Percentiles rank a stretch among this genome's conserved stretches.
These are phyloP conservation scores for Cydia fagiglandana DNA, from an alignment of 1,140 invertebrate genomes.

Conservation along the genomic window DNA sequence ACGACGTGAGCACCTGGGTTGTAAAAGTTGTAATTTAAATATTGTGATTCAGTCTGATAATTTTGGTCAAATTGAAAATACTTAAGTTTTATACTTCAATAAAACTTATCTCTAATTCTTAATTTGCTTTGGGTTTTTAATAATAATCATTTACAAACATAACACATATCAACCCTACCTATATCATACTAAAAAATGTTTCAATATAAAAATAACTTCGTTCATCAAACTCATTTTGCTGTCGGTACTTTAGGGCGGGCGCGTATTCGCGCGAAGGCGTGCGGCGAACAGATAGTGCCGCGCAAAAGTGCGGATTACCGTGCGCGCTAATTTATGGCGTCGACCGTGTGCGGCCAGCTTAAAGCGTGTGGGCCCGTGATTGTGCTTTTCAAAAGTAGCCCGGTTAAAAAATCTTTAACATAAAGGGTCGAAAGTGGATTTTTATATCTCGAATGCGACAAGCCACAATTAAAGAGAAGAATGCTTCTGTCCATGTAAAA, in stretches of 20 bases:
- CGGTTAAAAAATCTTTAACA: not conserved
- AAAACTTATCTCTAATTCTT: no score
- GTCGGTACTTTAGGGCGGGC: slow-evolving; percentile 29
- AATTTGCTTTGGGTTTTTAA: no score
- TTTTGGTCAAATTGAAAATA: no score
- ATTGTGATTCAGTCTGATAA: no score
- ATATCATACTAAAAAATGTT: no score
- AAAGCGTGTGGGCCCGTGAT: slow-evolving; percentile 20
- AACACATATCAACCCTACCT: no score
- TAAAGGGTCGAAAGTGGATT: not conserved
- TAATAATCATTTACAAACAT: no score
- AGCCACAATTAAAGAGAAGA: not conserved
- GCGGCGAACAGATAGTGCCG: slow-evolving; percentile 69
- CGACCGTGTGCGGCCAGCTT: slow-evolving; percentile 30
- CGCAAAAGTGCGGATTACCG: slow-evolving; percentile 62
- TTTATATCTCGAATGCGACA: not conserved
- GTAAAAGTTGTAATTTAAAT: no score
- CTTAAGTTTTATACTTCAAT: no score
- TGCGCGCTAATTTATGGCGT: slow-evolving; percentile 48
- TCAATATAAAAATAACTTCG: no score
- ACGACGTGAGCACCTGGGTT: no score
- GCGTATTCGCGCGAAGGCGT: slow-evolving; percentile 67
- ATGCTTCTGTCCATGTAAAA: no score
- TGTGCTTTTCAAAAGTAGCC: slow-evolving; percentile 17
- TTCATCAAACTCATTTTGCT: not conserved